These are phyloP conservation scores for Aphyosemion australe DNA, from an alignment of 2,113 vertebrate genomes.

Conservation along the genomic window DNA sequence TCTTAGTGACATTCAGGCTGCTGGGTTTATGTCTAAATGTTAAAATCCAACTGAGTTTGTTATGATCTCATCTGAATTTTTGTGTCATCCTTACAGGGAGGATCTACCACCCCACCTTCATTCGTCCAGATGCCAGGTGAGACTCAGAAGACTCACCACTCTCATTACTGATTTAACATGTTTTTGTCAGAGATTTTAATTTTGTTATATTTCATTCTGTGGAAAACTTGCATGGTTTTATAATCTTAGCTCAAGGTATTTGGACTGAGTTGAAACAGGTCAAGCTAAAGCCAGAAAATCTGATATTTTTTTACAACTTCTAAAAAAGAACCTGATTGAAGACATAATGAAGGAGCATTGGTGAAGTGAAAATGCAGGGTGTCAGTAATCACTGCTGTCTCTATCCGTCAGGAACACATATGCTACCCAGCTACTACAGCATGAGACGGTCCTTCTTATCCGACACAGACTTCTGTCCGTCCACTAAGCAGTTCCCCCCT, in stretches of 20 bases:
- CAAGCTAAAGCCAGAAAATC: no score
- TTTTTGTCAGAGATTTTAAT: no score
- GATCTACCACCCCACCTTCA: constrained; percentile 67
- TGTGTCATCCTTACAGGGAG: constrained; percentile 77
- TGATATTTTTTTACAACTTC: no score
- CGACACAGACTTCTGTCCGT: constrained; percentile 85
- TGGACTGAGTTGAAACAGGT: no score
- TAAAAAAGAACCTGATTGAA: no score
- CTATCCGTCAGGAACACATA: constrained; percentile 80
- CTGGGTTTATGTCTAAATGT: no score
- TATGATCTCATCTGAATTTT: no score
- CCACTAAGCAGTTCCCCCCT: constrained; percentile 79
- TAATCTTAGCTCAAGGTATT: no score
- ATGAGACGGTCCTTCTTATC: constrained; percentile 84
- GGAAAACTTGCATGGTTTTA: no score
- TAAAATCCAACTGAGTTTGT: no score
- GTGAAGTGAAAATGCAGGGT: neutral
- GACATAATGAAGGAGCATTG: no score
- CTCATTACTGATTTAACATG: neutral
- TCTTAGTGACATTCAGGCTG: neutral
- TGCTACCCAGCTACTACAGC: constrained; percentile 82
- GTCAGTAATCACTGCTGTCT: neutral
- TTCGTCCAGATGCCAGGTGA: constrained; percentile 88
- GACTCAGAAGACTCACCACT: constrained; percentile 23
- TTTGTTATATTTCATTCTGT: no score